These are phyloP conservation scores for Microdon myrmicae DNA, from an alignment of 2,888 invertebrate genomes.

Conservation along the genomic window DNA sequence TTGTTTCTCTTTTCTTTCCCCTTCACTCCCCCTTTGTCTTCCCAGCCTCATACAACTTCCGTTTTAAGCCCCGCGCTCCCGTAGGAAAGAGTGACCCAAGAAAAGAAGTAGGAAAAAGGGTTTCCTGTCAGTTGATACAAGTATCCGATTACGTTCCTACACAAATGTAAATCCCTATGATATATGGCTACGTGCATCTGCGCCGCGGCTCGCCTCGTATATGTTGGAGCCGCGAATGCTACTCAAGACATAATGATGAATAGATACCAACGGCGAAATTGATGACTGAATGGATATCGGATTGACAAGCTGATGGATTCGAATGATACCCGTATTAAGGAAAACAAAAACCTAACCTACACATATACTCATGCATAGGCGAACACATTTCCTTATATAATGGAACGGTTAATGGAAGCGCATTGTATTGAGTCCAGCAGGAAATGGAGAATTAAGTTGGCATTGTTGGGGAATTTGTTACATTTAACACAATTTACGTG, in stretches of 20 bases:
- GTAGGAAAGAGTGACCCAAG: no score
- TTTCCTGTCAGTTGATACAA: no score
- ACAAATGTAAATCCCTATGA: no score
- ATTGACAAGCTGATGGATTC: conserved; percentile 51
- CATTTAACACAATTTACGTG: conserved; percentile 35
- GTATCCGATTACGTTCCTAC: no score
- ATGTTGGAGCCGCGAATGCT: no score
- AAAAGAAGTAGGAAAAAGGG: no score
- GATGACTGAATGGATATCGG: conserved; percentile 52
- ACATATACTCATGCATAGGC: conserved; percentile 3
- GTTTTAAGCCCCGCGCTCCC: no score
- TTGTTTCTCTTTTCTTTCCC: no score
- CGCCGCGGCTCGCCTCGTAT: no score
- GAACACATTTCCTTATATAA: not conserved
- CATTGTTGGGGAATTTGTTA: conserved; percentile 9
- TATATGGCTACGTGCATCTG: no score
- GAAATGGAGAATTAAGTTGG: conserved; percentile 42
- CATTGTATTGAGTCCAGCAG: conserved; percentile 15
- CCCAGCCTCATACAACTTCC: no score
- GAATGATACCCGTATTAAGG: conserved; percentile 48
- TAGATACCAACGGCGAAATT: conserved; percentile 50
- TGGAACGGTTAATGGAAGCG: conserved; percentile 15
- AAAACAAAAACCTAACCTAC: conserved; percentile 16
- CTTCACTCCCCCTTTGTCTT: no score
- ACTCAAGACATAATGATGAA: conserved; percentile 51